Conservation (phyloP, 2,888 invertebrate genomes). For the Alloscopus bannaensis region DNA sequence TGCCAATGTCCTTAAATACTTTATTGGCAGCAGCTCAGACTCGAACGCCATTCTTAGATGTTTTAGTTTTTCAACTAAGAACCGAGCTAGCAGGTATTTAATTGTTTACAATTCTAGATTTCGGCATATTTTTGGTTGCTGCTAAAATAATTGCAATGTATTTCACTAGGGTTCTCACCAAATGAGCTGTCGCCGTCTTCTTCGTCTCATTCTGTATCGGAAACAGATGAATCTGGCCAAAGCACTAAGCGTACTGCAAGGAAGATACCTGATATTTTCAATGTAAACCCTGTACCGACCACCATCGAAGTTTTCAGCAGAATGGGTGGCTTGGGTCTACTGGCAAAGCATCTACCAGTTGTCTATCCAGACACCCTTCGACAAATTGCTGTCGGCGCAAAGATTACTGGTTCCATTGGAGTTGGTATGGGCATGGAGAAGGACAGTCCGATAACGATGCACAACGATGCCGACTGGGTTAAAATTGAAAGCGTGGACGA, state of each 20-base stretch:
- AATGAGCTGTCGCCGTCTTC: constrained; percentile 66
- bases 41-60: constrained; percentile 68
- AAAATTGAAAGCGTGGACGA: constrained; percentile 78
- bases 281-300: constrained; percentile 75
- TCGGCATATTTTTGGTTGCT: neutral
- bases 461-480: constrained; percentile 79
- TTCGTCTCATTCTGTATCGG: constrained; percentile 51
- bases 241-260: constrained; percentile 7
- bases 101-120: no score
- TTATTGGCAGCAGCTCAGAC: constrained; percentile 70
- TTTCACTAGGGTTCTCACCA: constrained; percentile 31
- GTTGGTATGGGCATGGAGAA: constrained; percentile 66
- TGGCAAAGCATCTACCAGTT: constrained; percentile 92
- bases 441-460: constrained; percentile 68
- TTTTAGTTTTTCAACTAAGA: constrained; percentile 66
- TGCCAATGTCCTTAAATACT: constrained; percentile 59
- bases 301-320: constrained; percentile 91
- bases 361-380: constrained; percentile 88
- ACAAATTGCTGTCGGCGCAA: constrained; percentile 75
- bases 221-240: constrained; percentile 25
- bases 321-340: constrained; percentile 89
- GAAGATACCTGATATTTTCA: constrained; percentile 70
- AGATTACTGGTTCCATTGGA: constrained; percentile 63
- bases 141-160: neutral
- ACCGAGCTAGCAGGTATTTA: constrained; percentile 54